These are phyloP conservation scores for Momotus momota DNA, from an alignment of 2,797 vertebrate species.

Conservation along the genomic window DNA sequence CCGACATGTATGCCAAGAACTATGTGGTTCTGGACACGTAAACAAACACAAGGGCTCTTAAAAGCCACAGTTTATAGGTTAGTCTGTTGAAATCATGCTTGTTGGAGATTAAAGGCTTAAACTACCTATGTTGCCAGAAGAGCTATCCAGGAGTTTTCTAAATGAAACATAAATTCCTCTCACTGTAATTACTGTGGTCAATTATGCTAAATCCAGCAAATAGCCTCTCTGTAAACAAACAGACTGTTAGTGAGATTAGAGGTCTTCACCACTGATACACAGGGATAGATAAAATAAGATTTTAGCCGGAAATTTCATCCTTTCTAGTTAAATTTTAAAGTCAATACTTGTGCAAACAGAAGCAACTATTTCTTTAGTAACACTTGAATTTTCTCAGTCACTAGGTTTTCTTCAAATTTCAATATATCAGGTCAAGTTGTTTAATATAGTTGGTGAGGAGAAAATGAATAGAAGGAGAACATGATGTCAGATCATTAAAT, in stretches of 20 bases:
- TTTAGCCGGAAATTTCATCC: not conserved
- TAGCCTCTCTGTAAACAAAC: conserved; percentile 59
- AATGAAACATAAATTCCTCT: conserved; percentile 70
- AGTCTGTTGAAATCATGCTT: conserved; percentile 35
- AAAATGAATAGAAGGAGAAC: not conserved
- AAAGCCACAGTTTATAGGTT: conserved; percentile 43
- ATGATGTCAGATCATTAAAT: not conserved
- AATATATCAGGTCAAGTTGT: not conserved
- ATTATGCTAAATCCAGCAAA: conserved; percentile 74
- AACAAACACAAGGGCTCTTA: conserved; percentile 52
- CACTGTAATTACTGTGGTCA: conserved; percentile 70
- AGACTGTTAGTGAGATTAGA: conserved; percentile 51
- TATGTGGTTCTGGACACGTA: conserved; percentile 30
- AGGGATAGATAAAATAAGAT: conserved; percentile 40
- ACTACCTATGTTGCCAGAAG: conserved; percentile 51
- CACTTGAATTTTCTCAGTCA: not conserved
- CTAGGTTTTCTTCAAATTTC: not conserved
- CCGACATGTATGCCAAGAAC: not conserved
- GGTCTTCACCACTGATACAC: conserved; percentile 6
- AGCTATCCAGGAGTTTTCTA: conserved; percentile 55
- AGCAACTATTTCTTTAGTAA: not conserved
- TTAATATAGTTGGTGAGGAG: not conserved
- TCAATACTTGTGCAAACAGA: not conserved
- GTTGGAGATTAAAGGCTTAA: conserved; percentile 72
- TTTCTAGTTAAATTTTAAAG: not conserved